These are phyloP conservation scores for Pseudococcus longispinus DNA, from an alignment of 2,888 invertebrate species.

Conservation along the genomic window DNA sequence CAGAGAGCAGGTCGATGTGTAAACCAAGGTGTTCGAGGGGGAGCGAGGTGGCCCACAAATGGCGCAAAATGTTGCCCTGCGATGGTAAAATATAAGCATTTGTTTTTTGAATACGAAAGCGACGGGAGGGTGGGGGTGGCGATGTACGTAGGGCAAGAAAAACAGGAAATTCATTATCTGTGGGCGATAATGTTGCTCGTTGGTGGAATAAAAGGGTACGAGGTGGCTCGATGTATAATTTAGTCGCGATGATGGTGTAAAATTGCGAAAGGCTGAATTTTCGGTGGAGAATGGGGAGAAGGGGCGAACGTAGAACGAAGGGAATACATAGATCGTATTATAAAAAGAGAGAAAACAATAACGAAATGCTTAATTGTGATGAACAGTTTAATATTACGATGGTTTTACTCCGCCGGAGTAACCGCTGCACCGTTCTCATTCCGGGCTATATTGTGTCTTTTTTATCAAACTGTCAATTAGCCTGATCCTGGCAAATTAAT, in stretches of 20 bases:
- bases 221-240: neutral
- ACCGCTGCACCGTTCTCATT: neutral
- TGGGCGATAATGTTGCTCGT: neutral
- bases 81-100: constrained; percentile 29
- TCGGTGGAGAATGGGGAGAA: neutral
- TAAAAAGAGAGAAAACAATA: neutral
- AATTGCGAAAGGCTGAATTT: neutral
- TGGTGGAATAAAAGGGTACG: neutral
- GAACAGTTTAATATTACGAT: constrained; percentile 27
- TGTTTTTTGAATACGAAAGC: neutral
- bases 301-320: too few relatives aligned
- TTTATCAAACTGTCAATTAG: constrained; percentile 46
- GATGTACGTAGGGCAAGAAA: too few relatives aligned
- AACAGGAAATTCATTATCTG: constrained; percentile 36
- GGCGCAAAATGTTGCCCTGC: neutral
- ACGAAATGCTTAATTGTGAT: constrained; percentile 25
- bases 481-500: constrained; percentile 34
- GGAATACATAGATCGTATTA: neutral
- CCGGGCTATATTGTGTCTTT: constrained; percentile 25
- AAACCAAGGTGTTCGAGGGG: neutral
- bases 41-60: neutral
- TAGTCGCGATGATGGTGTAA: neutral
- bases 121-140: neutral
- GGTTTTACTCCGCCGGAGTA: neutral
- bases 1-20: neutral